Conservation (phyloP, 2,888 invertebrate genomes). For the Synergus japonicus region DNA sequence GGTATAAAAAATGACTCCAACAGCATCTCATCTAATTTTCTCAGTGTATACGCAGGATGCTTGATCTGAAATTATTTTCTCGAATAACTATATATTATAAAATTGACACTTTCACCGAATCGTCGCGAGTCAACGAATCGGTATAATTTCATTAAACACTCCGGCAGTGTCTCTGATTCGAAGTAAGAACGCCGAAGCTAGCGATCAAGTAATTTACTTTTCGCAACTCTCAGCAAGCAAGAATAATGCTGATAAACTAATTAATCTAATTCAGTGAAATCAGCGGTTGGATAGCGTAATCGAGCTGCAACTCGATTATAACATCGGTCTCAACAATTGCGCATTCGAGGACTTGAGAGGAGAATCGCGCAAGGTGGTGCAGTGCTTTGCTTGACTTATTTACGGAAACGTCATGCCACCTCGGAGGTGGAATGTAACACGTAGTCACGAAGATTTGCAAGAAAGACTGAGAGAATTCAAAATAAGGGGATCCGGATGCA, state of each 20-base stretch:
- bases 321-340: constrained; percentile 10
- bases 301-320: constrained; percentile 21
- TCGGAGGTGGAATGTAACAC: neutral
- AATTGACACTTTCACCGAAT: neutral
- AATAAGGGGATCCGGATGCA: neutral
- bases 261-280: constrained; percentile 35
- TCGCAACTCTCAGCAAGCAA: constrained; percentile 32
- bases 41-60: neutral
- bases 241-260: constrained; percentile 38
- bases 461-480: constrained; percentile 4
- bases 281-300: constrained; percentile 5
- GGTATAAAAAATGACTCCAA: too few species aligned
- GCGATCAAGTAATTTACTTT: constrained; percentile 26
- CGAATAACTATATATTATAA: neutral
- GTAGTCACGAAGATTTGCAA: neutral
- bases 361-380: constrained; percentile 2
- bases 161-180: constrained; percentile 4
- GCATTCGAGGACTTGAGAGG: neutral
- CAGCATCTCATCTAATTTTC: too few species aligned
- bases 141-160: constrained; percentile 24
- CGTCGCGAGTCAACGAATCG: neutral
- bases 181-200: constrained; percentile 15
- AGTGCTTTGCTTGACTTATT: constrained; percentile 7
- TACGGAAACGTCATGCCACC: neutral
- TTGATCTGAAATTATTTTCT: neutral